phyloP scores from a whole-genome alignment of 2,888 invertebrate species.

The Drosophila nr. fundita region DNA sequence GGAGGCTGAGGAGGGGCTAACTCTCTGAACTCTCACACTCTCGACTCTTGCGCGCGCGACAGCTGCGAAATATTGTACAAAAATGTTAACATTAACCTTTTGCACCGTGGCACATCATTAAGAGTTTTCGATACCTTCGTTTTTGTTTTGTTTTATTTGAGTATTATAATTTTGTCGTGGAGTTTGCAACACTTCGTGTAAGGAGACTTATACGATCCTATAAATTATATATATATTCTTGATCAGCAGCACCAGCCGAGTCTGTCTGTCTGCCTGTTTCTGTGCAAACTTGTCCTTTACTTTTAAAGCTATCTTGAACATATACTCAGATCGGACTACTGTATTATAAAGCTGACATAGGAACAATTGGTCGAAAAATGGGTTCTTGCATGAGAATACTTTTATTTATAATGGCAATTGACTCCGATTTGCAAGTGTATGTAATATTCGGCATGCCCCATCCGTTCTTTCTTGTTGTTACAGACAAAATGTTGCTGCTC shows the following conservation, averaged over 20 bases:
- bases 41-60: constrained; percentile 6
- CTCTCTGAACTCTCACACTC: constrained; percentile 25
- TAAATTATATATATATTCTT: not conserved
- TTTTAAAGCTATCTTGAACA: not conserved
- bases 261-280: not conserved
- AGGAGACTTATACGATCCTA: too few relatives aligned
- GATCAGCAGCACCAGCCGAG: not conserved
- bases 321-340: not conserved
- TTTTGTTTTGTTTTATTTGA: not conserved
- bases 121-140: constrained; percentile 12
- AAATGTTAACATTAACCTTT: constrained; percentile 55
- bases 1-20: not conserved
- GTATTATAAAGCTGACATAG: not conserved
- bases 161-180: not conserved
- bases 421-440: not conserved
- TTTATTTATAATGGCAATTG: not conserved
- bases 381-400: not conserved
- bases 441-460: not conserved
- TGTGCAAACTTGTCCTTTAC: not conserved
- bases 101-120: constrained; percentile 34
- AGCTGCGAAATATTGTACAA: constrained; percentile 44
- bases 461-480: not conserved
- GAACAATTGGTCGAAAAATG: not conserved
- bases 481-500: constrained; percentile 9
- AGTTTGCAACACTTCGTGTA: not conserved